Conservation (phyloP, 1,140 invertebrate genomes). For the Eupeodes corollae region DNA sequence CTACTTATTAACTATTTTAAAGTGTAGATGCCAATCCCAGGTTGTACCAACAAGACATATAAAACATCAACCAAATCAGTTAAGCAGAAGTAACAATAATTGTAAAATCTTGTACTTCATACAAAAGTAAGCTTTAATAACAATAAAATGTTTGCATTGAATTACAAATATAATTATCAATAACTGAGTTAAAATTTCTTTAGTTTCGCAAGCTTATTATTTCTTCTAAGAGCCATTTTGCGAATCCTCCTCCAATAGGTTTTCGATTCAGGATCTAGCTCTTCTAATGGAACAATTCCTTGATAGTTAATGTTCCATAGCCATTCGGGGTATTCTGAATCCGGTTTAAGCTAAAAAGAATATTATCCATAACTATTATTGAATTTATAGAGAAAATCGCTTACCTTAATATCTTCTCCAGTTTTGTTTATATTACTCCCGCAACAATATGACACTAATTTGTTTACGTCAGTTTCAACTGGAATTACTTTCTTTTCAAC, state of each 20-base stretch:
- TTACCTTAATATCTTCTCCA: slow-evolving; percentile 64
- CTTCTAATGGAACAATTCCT: slow-evolving; percentile 48
- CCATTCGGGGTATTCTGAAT: slow-evolving; percentile 90
- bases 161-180: too few relatives aligned
- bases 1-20: too few relatives aligned
- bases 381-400: not conserved
- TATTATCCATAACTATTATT: too few relatives aligned
- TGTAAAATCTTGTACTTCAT: too few relatives aligned
- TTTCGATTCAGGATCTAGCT: slow-evolving; percentile 68
- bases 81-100: too few relatives aligned
- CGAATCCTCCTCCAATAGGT: slow-evolving; percentile 67
- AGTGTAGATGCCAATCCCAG: too few relatives aligned
- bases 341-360: slow-evolving; percentile 53
- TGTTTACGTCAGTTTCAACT: slow-evolving; percentile 76
- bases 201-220: slow-evolving; percentile 47
- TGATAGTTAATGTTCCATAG: slow-evolving; percentile 65
- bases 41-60: too few relatives aligned
- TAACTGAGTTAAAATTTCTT: slow-evolving; percentile 40
- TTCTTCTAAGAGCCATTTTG: slow-evolving; percentile 46
- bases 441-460: slow-evolving; percentile 70
- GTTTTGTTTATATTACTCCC: slow-evolving; percentile 72
- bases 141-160: too few relatives aligned
- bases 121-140: too few relatives aligned
- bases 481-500: slow-evolving; percentile 62
- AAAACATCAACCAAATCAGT: too few relatives aligned